phyloP scores from a whole-genome alignment of 2,888 invertebrate species.

The Lottia gigantea region DNA sequence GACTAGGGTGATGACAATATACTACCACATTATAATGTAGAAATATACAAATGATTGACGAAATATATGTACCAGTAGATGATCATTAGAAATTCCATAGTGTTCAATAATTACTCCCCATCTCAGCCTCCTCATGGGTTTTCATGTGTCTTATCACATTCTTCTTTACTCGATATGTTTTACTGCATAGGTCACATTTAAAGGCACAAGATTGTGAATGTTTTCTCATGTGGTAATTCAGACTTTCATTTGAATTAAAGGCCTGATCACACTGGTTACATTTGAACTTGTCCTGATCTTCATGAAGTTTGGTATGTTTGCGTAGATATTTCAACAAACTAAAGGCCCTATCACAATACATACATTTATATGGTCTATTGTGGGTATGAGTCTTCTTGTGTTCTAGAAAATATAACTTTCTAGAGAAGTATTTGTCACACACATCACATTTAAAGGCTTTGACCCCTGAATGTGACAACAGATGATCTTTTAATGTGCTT shows the following conservation, averaged over 20 bases:
- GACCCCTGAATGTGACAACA: neutral
- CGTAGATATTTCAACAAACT: neutral
- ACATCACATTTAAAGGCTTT: conserved; percentile 1
- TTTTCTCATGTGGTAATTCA: neutral
- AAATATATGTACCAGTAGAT: no score
- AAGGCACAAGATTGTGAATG: neutral
- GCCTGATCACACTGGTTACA: neutral
- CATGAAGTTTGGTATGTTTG: neutral
- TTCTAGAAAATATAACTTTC: neutral
- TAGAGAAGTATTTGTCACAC: neutral
- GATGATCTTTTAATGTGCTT: neutral
- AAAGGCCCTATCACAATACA: neutral
- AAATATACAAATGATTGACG: no score
- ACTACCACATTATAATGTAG: no score
- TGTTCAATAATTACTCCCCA: no score
- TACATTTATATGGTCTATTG: neutral
- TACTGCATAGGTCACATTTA: neutral
- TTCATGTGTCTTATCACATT: neutral
- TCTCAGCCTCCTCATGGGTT: neutral
- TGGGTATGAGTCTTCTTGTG: neutral
- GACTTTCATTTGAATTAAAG: neutral
- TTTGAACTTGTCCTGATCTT: neutral
- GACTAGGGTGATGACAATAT: no score
- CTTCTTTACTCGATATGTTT: neutral
- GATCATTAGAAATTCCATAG: no score